phyloP scores from a whole-genome alignment of 1,140 invertebrate species.

The Brachionus koreanus region DNA sequence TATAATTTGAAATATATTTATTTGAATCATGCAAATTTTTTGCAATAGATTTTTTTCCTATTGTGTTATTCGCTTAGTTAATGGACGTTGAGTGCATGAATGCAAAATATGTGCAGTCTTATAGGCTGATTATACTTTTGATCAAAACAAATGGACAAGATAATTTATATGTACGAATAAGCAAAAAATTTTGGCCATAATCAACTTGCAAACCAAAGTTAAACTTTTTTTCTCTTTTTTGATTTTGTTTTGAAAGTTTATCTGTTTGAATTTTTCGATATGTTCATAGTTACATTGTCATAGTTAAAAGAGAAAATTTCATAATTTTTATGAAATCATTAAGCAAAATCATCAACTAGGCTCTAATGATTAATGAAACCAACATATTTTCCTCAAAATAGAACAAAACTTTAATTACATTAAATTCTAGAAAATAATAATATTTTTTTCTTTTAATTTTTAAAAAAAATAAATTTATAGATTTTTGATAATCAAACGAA shows the following conservation, averaged over 20 bases:
- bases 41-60: background rate
- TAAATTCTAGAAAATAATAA: background rate
- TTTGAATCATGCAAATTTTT: background rate
- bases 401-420: too few species aligned
- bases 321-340: too few species aligned
- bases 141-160: background rate
- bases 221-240: background rate
- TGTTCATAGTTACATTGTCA: background rate
- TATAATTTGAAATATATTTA: conserved; percentile 31
- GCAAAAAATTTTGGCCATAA: background rate
- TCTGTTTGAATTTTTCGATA: background rate
- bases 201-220: background rate
- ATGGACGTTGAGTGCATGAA: background rate
- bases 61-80: background rate
- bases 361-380: too few species aligned
- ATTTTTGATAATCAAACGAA: background rate
- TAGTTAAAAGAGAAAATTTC: too few species aligned
- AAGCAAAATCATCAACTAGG: too few species aligned
- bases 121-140: background rate
- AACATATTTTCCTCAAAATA: too few species aligned
- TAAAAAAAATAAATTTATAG: background rate
- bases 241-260: background rate
- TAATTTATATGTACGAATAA: background rate
- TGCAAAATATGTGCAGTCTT: conserved; percentile 1
- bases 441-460: background rate